Evolutionary conservation across 2,797 vertebrate genomes (phyloP).

Genomic region (Channallabes apus): DNA sequence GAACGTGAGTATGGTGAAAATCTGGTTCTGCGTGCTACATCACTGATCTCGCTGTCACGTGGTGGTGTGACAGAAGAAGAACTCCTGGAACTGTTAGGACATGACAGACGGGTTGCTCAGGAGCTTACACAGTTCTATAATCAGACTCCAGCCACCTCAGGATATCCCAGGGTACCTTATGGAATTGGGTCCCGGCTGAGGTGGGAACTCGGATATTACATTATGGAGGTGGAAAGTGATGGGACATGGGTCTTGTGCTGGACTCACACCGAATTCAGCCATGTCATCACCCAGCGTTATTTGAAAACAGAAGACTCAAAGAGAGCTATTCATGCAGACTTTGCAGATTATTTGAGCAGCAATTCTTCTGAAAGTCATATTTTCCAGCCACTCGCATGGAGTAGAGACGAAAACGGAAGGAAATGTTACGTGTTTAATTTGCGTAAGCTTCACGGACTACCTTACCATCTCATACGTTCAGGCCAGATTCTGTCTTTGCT

Average conservation of each 20-base stretch:
- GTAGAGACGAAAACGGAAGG: constrained; percentile 40
- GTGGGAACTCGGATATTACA: constrained; percentile 60
- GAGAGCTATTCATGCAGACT: constrained; percentile 62
- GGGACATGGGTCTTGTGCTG: constrained; percentile 70
- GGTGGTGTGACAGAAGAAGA: constrained; percentile 72
- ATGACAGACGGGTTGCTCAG: constrained; percentile 62
- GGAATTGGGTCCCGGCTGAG: constrained; percentile 64
- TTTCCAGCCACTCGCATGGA: constrained; percentile 68
- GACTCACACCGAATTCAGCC: constrained; percentile 62
- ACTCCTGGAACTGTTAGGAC: constrained; percentile 67
- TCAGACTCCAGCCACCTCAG: constrained; percentile 39
- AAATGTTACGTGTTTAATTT: constrained; percentile 68
- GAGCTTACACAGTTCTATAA: constrained; percentile 62
- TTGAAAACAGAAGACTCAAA: constrained; percentile 60
- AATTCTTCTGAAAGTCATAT: constrained; percentile 34
- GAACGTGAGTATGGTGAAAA: constrained; percentile 66
- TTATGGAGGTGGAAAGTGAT: constrained; percentile 69
- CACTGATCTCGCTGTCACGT: constrained; percentile 66
- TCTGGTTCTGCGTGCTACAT: constrained; percentile 62
- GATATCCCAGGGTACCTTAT: constrained; percentile 61
- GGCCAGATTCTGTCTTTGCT: constrained; percentile 67
- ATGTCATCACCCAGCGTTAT: constrained; percentile 61
- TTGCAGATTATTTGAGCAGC: constrained; percentile 65
- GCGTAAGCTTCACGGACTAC: constrained; percentile 70
- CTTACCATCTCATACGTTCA: constrained; percentile 69